A percentile compares a stretch with the other conserved stretches of the same genome.
Conservation (phyloP, 2,888 invertebrate genomes). For the Catocala nupta region DNA sequence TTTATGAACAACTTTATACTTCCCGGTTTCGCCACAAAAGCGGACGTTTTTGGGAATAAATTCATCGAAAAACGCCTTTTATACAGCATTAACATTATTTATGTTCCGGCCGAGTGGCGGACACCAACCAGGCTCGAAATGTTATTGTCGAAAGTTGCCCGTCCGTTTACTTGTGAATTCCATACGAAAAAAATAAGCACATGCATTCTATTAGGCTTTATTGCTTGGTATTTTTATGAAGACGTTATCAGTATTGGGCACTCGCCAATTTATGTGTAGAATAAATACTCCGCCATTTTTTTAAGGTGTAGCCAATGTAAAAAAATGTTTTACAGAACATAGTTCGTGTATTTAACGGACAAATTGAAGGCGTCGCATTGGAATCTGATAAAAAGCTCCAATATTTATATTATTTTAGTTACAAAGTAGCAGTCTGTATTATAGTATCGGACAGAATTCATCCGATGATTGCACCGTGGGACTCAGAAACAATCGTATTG, state of each 20-base stretch:
- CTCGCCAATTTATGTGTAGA: neutral
- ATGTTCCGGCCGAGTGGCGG: constrained; percentile 60
- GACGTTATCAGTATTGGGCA: constrained; percentile 15
- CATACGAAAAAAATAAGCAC: constrained; percentile 40
- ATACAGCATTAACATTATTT: constrained; percentile 82
- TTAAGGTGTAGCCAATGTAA: too few relatives aligned
- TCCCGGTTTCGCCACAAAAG: constrained; percentile 74
- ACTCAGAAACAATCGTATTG: constrained; percentile 65
- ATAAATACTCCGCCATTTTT: neutral
- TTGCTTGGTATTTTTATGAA: constrained; percentile 30
- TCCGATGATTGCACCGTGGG: constrained; percentile 62
- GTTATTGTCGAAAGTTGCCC: constrained; percentile 50
- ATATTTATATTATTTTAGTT: constrained; percentile 44
- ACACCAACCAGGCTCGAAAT: constrained; percentile 50
- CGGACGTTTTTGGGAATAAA: constrained; percentile 78
- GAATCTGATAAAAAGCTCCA: constrained; percentile 35
- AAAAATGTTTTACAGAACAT: too few relatives aligned
- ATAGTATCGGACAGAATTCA: constrained; percentile 48
- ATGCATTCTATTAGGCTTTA: constrained; percentile 40
- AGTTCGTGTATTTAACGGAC: too few relatives aligned
- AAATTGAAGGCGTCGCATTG: constrained; percentile 4
- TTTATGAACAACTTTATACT: constrained; percentile 84
- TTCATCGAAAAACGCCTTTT: constrained; percentile 83
- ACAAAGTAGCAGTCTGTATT: constrained; percentile 40
- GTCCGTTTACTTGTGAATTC: constrained; percentile 35